Percentiles rank a stretch among this genome's conserved stretches.
Conservation (phyloP, 2,797 vertebrate species). For the Fringilla coelebs region DNA sequence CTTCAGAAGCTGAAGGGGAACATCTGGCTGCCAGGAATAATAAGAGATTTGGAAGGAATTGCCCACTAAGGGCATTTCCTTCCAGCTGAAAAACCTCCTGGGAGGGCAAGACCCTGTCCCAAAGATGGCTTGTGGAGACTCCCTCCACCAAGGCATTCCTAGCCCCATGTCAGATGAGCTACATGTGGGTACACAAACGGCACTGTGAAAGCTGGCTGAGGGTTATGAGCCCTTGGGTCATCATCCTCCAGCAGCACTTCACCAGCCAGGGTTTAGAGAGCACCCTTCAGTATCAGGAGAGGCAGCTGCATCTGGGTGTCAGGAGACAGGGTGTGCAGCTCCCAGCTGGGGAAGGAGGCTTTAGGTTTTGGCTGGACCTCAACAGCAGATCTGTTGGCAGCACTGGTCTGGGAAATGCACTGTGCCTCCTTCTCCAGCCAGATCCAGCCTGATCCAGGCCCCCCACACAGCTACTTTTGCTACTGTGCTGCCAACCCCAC, state of each 20-base stretch:
- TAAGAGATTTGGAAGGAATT: background rate
- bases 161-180: rapidly evolving
- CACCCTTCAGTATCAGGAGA: background rate
- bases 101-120: background rate
- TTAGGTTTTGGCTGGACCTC: constrained; percentile 21
- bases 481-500: constrained; percentile 18
- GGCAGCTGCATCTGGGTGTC: constrained; percentile 35
- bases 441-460: background rate
- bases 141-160: background rate
- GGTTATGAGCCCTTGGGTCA: background rate
- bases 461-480: background rate
- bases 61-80: background rate
- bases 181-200: background rate
- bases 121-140: background rate
- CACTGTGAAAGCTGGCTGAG: background rate
- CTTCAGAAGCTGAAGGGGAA: background rate
- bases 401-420: background rate
- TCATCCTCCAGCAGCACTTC: background rate
- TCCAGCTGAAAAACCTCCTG: background rate
- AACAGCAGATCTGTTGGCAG: constrained; percentile 29
- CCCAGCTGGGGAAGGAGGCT: background rate
- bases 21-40: background rate
- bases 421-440: background rate
- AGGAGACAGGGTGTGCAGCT: background rate
- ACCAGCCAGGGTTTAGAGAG: background rate